Percentiles rank a stretch among this genome's conserved stretches.
These are phyloP conservation scores for Cepaea nemoralis DNA, from an alignment of 1,140 invertebrate genomes.

Conservation along the genomic window DNA sequence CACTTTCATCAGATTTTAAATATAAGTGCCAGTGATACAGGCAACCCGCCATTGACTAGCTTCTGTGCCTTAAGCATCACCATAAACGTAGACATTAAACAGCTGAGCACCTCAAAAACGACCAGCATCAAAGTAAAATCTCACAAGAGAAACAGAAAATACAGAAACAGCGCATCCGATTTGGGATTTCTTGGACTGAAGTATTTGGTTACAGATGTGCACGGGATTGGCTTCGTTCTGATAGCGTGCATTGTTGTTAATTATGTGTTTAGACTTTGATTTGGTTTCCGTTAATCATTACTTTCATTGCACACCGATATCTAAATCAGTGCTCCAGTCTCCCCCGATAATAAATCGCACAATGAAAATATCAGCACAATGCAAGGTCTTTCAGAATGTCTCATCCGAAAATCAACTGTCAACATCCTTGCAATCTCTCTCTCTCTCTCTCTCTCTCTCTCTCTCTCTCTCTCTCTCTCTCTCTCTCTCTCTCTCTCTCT, in stretches of 20 bases:
- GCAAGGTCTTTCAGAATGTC: too few species aligned
- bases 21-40: constrained; percentile 4
- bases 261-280: neutral
- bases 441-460: too few species aligned
- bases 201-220: neutral
- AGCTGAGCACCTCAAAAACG: neutral
- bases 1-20: neutral
- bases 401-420: too few species aligned
- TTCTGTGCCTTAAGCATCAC: constrained; percentile 5
- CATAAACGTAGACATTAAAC: neutral
- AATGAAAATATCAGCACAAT: too few species aligned
- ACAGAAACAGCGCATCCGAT: neutral
- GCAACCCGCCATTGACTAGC: neutral
- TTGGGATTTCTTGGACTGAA: neutral
- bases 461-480: too few species aligned
- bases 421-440: too few species aligned
- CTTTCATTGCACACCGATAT: too few species aligned
- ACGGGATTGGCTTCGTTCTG: neutral
- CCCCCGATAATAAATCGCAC: too few species aligned
- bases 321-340: too few species aligned
- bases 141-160: neutral
- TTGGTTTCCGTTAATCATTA: neutral
- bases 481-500: neutral
- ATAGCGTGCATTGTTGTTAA: neutral
- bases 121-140: neutral